These are phyloP conservation scores for Drosophila tsacasi DNA, from an alignment of 1,140 invertebrate species.

Conservation along the genomic window DNA sequence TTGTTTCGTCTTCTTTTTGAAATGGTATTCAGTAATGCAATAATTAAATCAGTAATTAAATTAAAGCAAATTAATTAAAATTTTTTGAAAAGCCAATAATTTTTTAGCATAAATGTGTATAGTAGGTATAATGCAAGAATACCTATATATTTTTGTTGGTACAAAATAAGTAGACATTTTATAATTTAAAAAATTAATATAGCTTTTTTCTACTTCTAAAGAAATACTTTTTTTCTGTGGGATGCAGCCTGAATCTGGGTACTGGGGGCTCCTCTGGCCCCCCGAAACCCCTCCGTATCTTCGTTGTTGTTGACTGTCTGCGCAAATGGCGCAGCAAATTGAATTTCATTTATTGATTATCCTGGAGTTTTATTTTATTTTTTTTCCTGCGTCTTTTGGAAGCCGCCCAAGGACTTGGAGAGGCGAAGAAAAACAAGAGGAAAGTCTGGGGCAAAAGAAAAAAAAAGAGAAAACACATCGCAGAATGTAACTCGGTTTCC, in stretches of 20 bases:
- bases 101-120: neutral
- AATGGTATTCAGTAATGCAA: too few relatives aligned
- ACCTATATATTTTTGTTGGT: too few relatives aligned
- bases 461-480: constrained; percentile 38
- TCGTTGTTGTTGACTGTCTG: constrained; percentile 65
- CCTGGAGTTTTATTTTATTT: constrained; percentile 78
- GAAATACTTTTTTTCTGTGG: neutral
- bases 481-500: constrained; percentile 59
- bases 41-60: too few relatives aligned
- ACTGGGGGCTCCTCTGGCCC: neutral
- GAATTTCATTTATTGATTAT: constrained; percentile 84
- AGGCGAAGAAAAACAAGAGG: constrained; percentile 21
- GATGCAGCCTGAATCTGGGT: constrained; percentile 31
- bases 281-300: constrained; percentile 9
- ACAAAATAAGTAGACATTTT: neutral
- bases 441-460: neutral
- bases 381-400: constrained; percentile 47
- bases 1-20: too few relatives aligned
- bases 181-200: neutral
- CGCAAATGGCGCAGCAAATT: constrained; percentile 83
- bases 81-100: neutral
- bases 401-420: constrained; percentile 42
- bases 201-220: neutral
- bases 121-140: too few relatives aligned
- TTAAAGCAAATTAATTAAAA: too few relatives aligned